Conservation (phyloP, 1,140 invertebrate species). For the Neodiprion lecontei region DNA sequence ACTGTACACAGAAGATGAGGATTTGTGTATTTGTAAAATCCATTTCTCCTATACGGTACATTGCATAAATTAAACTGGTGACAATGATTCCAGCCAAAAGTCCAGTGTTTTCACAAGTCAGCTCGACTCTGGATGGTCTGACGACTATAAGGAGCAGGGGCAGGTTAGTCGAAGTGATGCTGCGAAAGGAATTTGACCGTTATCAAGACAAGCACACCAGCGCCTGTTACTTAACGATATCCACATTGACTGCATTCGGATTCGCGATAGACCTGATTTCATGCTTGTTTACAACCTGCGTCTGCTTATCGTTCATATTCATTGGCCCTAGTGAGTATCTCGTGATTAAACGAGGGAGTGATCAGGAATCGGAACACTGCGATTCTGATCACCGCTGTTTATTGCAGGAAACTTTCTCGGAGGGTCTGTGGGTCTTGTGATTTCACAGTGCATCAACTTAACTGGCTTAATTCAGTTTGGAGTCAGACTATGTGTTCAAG, state of each 20-base stretch:
- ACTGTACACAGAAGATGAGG: too few relatives aligned
- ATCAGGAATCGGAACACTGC: too few relatives aligned
- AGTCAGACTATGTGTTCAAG: too few relatives aligned
- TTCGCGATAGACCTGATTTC: conserved; percentile 44
- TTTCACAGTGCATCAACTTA: too few relatives aligned
- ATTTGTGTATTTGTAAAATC: too few relatives aligned
- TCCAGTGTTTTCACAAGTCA: conserved; percentile 81
- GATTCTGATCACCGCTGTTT: too few relatives aligned
- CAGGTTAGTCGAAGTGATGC: conserved; percentile 68
- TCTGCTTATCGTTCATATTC: conserved; percentile 57
- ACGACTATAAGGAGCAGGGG: conserved; percentile 79
- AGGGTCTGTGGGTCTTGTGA: too few relatives aligned
- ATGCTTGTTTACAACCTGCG: conserved; percentile 37
- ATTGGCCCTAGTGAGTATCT: conserved; percentile 40
- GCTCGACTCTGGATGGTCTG: conserved; percentile 79
- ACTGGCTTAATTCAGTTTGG: too few relatives aligned
- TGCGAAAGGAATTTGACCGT: conserved; percentile 77
- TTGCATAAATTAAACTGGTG: too few relatives aligned
- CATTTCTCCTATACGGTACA: too few relatives aligned
- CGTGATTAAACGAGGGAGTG: not conserved
- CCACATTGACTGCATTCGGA: conserved; percentile 65
- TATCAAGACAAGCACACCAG: conserved; percentile 69
- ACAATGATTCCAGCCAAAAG: conserved; percentile 64
- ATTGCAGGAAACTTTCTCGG: conserved; percentile 38
- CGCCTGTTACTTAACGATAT: conserved; percentile 69